A percentile compares a stretch with the other conserved stretches of the same genome.
Evolutionary conservation across 2,888 invertebrate genomes (phyloP).

Genomic region (Euzetes globulus): DNA sequence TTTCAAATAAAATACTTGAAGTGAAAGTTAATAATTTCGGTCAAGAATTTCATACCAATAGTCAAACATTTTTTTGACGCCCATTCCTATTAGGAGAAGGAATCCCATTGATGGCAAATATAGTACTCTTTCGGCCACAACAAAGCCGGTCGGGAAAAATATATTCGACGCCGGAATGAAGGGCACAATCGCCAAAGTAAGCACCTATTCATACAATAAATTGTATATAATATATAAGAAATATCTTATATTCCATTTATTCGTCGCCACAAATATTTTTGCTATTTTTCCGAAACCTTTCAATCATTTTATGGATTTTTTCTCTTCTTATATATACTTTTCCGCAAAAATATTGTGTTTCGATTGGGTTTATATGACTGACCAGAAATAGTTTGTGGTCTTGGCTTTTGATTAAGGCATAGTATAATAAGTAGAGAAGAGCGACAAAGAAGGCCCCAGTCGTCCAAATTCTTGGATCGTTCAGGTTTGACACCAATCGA

Average conservation of each 20-base stretch:
- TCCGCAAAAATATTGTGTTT: not conserved
- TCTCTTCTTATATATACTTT: not conserved
- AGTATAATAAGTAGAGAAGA: constrained; percentile 8
- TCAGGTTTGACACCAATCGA: constrained; percentile 44
- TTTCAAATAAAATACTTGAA: not conserved
- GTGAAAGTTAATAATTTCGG: not conserved
- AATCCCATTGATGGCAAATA: constrained; percentile 50
- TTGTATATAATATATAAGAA: not conserved
- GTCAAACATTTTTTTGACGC: constrained; percentile 39
- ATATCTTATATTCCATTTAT: not conserved
- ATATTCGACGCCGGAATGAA: constrained; percentile 50
- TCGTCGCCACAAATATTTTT: constrained; percentile 19
- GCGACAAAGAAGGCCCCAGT: constrained; percentile 21
- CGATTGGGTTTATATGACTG: not conserved
- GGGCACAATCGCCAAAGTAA: constrained; percentile 47
- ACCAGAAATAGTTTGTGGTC: constrained; percentile 21
- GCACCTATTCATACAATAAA: constrained; percentile 36
- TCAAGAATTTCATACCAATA: not conserved
- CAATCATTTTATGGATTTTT: not conserved
- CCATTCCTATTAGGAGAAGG: constrained; percentile 46
- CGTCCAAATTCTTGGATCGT: constrained; percentile 17
- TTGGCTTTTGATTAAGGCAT: constrained; percentile 24
- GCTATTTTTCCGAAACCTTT: not conserved
- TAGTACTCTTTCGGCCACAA: constrained; percentile 50
- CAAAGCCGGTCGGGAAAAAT: constrained; percentile 51